Evolutionary conservation across 2,888 invertebrate genomes (phyloP).

Genomic region (Megaustenia siamemsis): DNA sequence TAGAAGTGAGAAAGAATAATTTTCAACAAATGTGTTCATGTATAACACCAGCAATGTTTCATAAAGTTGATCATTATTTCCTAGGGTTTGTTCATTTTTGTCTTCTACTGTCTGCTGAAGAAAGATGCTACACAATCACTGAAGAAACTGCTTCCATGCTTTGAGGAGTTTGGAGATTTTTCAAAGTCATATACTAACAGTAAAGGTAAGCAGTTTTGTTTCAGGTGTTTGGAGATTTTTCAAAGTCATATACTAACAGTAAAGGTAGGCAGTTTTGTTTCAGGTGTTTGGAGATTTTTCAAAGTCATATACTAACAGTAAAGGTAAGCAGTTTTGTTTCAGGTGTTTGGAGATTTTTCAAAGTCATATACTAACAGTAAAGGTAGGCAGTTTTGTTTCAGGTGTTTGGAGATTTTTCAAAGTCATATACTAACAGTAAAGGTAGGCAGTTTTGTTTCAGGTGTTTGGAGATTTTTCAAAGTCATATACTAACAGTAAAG

Average conservation of each 20-base stretch:
- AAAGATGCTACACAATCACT: conserved; percentile 69
- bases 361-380: too few relatives aligned
- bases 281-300: conserved; percentile 53
- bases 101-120: conserved; percentile 76
- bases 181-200: conserved; percentile 51
- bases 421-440: too few relatives aligned
- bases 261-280: conserved; percentile 52
- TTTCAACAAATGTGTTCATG: too few relatives aligned
- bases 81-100: conserved; percentile 78
- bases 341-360: too few relatives aligned
- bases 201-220: conserved; percentile 50
- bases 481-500: too few relatives aligned
- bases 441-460: too few relatives aligned
- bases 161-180: conserved; percentile 51
- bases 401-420: too few relatives aligned
- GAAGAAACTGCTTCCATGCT: conserved; percentile 60
- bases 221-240: conserved; percentile 49
- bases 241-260: conserved; percentile 50
- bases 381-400: too few relatives aligned
- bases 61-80: neutral
- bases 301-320: conserved; percentile 49
- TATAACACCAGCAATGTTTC: too few relatives aligned
- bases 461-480: too few relatives aligned
- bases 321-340: conserved; percentile 49
- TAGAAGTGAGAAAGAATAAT: too few relatives aligned